Conservation (phyloP, 2,797 vertebrate genomes). For the Platyrinchus mystaceus region DNA sequence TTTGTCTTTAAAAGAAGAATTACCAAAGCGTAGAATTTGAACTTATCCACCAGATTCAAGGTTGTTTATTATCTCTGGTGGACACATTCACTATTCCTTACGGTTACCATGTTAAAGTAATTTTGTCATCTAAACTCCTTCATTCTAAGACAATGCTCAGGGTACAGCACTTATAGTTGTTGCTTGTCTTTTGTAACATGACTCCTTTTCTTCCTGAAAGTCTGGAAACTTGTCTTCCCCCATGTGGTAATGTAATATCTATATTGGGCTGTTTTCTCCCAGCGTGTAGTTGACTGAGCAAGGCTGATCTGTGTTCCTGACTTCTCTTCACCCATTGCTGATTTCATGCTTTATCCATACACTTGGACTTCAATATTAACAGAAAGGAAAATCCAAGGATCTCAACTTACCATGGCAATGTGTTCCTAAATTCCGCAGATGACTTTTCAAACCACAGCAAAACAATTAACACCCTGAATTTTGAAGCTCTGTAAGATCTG, state of each 20-base stretch:
- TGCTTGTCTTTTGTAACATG: not conserved
- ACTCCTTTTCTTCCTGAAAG: not conserved
- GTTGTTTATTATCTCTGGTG: not conserved
- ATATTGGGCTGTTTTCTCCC: not conserved
- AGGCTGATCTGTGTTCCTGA: not conserved
- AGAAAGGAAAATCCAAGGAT: not conserved
- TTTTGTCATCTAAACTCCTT: not conserved
- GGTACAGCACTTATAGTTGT: not conserved
- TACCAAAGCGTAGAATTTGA: not conserved
- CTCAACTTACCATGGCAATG: not conserved
- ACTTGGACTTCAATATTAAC: not conserved
- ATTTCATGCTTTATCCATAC: not conserved
- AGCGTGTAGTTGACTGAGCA: not conserved
- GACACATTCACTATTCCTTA: not conserved
- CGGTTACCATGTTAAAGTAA: not conserved
- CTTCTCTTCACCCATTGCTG: not conserved
- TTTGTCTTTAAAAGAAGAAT: constrained; percentile 7
- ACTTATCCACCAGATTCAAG: not conserved
- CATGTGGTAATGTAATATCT: accelerated
- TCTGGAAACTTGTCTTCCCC: not conserved
- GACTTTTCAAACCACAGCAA: not conserved
- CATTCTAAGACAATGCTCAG: not conserved
- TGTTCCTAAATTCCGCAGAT: not conserved
- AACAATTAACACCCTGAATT: not conserved
- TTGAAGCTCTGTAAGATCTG: not conserved